Evolutionary conservation across 2,113 vertebrate genomes (phyloP), one percentile per base, ranked within the genome.

Genomic region (Monopterus albus): DNA sequence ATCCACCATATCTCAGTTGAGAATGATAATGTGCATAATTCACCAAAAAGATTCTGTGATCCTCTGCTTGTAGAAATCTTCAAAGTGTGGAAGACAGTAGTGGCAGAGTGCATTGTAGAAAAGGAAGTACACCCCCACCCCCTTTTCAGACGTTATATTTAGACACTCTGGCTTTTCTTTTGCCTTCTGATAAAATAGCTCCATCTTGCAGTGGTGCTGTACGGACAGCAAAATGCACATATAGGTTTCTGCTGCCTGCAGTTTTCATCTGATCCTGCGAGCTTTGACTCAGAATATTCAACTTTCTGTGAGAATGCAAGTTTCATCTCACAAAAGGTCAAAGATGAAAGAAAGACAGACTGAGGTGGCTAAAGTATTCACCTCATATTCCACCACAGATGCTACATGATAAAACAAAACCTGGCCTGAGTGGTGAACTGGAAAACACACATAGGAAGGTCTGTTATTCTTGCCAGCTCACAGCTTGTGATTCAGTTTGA

Each of bases 1-100:
- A 85, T 60, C 69, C 61, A 60, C 25, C 82, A 60, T 55, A 60
- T 72, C 55, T 42, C 21, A 50, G 52, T 3, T 12, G 3, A 39
- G 71, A 79, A 81, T 36, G 72, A 87, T 82, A 78, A 87, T 79
- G 72, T 82, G 83, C 75, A 84, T 81, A 81, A 88, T 85, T 88
- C 82, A 88, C 79, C 7, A 7, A 56, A 77, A 75, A 84, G 78
- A 66, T 69, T 75, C 58, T 87, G 25, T 87, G 73, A 88, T 84
- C 78, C 62, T 64, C 52, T 26, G 40, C 78, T 83, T 62, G 51
- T 62, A 46, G 53, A 73, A 72, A 81, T 83, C 74, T 84, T 89
- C 76, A 83, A 84, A 90, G 88, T 72, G 18, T 15, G 42, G 52
- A 75, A 18, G 49, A 69, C 60, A 81, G 71, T 15, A 55, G 80